Evolutionary conservation across 2,888 invertebrate genomes (phyloP).

Genomic region (Mactromeris polynyma): DNA sequence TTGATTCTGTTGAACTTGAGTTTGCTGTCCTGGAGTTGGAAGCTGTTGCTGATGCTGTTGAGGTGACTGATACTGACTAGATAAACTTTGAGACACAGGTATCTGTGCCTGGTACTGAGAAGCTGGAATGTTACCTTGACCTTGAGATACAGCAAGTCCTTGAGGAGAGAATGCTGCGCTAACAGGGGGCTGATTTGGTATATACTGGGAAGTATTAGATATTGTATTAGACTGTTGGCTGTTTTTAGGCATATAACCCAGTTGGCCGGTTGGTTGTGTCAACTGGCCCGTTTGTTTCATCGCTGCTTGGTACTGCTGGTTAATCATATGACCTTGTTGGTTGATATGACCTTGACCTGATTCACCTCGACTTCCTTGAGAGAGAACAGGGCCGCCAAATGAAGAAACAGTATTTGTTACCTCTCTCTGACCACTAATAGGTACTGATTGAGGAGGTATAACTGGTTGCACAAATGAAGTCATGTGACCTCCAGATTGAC

Average conservation of each 20-base stretch:
- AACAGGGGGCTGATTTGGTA: neutral
- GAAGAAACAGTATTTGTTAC: slow-evolving; percentile 75
- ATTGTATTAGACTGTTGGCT: neutral
- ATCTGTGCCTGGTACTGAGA: neutral
- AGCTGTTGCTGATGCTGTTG: slow-evolving; percentile 56
- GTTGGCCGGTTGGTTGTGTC: neutral
- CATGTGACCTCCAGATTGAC: slow-evolving; percentile 18
- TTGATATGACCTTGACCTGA: slow-evolving; percentile 11
- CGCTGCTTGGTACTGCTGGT: slow-evolving; percentile 22
- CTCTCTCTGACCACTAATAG: slow-evolving; percentile 44
- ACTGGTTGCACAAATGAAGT: slow-evolving; percentile 18
- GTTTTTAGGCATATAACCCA: neutral
- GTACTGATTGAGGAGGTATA: slow-evolving; percentile 23
- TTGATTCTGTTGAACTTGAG: neutral
- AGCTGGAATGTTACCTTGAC: slow-evolving; percentile 21
- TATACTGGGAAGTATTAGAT: slow-evolving; percentile 15
- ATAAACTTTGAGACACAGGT: neutral
- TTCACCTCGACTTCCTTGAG: slow-evolving; percentile 62
- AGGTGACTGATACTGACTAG: slow-evolving; percentile 29
- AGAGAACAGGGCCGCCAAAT: slow-evolving; percentile 74
- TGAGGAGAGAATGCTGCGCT: slow-evolving; percentile 18
- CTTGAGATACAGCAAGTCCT: slow-evolving; percentile 28
- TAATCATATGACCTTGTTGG: slow-evolving; percentile 13
- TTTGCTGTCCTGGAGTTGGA: slow-evolving; percentile 15
- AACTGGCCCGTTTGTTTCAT: slow-evolving; percentile 10